Percentiles rank a stretch among this genome's conserved stretches.
These are phyloP conservation scores for Panurus biarmicus DNA, from an alignment of 2,113 vertebrate genomes.

Conservation along the genomic window DNA sequence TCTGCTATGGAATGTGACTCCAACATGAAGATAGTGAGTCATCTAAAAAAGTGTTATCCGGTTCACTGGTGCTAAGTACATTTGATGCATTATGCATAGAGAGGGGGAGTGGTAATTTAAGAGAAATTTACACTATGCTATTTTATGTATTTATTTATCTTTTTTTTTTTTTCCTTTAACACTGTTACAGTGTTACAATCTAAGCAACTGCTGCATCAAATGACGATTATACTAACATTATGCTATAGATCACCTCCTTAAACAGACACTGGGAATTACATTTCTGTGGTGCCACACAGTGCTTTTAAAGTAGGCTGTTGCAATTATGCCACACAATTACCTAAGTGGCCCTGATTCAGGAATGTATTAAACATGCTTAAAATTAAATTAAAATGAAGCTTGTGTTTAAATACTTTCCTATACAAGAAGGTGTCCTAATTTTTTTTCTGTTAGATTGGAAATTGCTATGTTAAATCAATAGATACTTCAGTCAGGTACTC, in stretches of 20 bases:
- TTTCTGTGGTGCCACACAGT: not conserved
- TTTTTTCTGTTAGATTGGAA: not conserved
- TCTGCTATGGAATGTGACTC: slow-evolving; percentile 20
- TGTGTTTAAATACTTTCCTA: not conserved
- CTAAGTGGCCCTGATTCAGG: slow-evolving; percentile 28
- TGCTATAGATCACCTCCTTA: slow-evolving; percentile 38
- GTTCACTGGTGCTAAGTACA: slow-evolving; percentile 52
- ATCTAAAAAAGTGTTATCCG: slow-evolving; percentile 34
- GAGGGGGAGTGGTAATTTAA: slow-evolving; percentile 44
- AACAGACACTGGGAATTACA: slow-evolving; percentile 28
- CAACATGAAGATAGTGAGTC: slow-evolving; percentile 44
- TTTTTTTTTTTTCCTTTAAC: not conserved
- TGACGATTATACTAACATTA: slow-evolving; percentile 54
- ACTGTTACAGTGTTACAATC: slow-evolving; percentile 7
- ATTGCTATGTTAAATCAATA: not conserved
- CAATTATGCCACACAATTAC: slow-evolving; percentile 37
- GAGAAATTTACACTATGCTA: slow-evolving; percentile 52
- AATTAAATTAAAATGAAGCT: slow-evolving; percentile 35
- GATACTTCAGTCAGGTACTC: not conserved
- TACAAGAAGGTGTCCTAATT: not conserved
- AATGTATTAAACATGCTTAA: slow-evolving; percentile 21
- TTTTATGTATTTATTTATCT: slow-evolving; percentile 66
- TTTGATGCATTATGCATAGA: slow-evolving; percentile 39
- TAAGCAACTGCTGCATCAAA: slow-evolving; percentile 31
- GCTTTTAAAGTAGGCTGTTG: slow-evolving; percentile 26